A percentile compares a stretch with the other conserved stretches of the same genome.
Conservation (phyloP, 2,113 vertebrate genomes). For the Indicator maculatus region DNA sequence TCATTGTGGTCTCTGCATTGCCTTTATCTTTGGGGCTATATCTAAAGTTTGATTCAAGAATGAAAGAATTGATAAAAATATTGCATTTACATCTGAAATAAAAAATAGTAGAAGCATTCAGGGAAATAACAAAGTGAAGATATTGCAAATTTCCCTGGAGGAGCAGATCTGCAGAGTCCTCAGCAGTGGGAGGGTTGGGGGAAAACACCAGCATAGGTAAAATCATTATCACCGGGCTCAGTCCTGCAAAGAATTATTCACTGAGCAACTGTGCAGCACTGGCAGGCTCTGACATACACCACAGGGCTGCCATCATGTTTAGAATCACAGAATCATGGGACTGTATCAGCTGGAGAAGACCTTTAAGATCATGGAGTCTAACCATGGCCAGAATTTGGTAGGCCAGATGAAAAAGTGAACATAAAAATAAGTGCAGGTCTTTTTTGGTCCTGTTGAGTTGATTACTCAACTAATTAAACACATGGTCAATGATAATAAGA, state of each 20-base stretch:
- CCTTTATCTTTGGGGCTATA: constrained; percentile 44
- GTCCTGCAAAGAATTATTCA: neutral
- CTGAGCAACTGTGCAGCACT: neutral
- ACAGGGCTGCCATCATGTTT: neutral
- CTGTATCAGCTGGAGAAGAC: too few relatives aligned
- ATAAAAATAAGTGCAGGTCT: neutral
- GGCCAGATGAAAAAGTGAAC: neutral
- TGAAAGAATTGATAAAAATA: constrained; percentile 67
- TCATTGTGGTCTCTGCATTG: constrained; percentile 41
- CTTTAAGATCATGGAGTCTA: too few relatives aligned
- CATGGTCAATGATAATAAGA: accelerated
- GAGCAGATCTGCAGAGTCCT: constrained; percentile 14
- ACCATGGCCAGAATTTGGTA: neutral
- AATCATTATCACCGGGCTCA: neutral
- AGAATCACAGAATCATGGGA: neutral
- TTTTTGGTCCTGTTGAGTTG: neutral
- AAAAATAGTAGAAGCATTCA: constrained; percentile 56
- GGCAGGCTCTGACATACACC: neutral
- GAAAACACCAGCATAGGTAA: neutral
- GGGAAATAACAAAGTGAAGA: constrained; percentile 59
- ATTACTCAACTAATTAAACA: neutral
- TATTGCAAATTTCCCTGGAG: constrained; percentile 65
- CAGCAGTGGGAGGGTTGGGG: neutral
- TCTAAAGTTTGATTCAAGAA: constrained; percentile 64
- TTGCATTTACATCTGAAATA: constrained; percentile 47